Evolutionary conservation across 2,113 vertebrate species (phyloP), one percentile per base, ranked within the genome.

Genomic region (Gila orcuttii): DNA sequence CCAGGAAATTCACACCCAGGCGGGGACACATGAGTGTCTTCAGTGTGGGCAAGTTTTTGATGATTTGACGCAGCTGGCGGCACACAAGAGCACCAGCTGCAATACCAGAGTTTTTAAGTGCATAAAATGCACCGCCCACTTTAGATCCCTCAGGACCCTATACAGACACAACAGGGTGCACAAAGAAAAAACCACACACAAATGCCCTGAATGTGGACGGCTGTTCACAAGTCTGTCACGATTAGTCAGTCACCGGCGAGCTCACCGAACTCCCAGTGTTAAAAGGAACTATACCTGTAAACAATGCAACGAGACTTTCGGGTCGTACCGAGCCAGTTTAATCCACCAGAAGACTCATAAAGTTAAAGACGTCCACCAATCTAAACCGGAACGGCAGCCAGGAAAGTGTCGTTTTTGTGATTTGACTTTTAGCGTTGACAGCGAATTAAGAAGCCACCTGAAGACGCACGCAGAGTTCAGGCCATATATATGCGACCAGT

Each of bases 381-480:
- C 75, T 1, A 84, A 81, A 28, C 36, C 77, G 2, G 85, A 88
- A 21, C 83, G 87, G 28, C 89, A 84, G 0, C 25, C 82, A 39
- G 93, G 91, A 83, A 90, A 60, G 81, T 95, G 94, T 68, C 93
- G 91, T 36, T 93, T 91, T 89, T 95, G 94, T 36, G 92, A 92
- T 3, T 86, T 90, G 82, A 91, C n/a, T 8, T 94, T 94, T 80
- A 84, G 85, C 87, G 90, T 93, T 0, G 91, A 93, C 82, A 93
- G 92, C 0, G 93, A 92, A 83, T 89, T 95, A 0, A 91, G 93
- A 1, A 93, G 93, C 86, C 94, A 95, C 88, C 92, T 94, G 92
- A 93, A 94, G 47, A 88, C 91, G 0, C 94, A 95, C 88, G 88
- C 90, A 0, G 89, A 82, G 42, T 85, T 88, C 15, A 89, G 92